phyloP scores from a whole-genome alignment of 2,888 invertebrate species.

The Cheilosia vulpina region DNA sequence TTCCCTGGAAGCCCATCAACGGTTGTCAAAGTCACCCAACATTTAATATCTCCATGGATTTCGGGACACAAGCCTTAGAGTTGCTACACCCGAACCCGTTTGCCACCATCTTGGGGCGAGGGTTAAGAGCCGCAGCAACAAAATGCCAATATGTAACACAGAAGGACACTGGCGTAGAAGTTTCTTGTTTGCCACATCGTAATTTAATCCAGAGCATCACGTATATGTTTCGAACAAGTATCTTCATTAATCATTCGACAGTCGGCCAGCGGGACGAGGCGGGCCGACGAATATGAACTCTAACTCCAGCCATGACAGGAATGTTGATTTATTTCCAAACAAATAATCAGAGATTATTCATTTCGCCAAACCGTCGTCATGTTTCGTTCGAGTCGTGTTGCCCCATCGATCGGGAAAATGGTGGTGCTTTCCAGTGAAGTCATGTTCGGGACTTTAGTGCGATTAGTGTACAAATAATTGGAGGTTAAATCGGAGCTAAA shows the following conservation, averaged over 20 bases:
- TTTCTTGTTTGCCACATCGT: conserved; percentile 56
- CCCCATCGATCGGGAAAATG: conserved; percentile 26
- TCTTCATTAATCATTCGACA: conserved; percentile 72
- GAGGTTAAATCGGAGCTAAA: conserved; percentile 54
- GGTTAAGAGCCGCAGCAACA: not conserved
- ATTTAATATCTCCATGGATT: conserved; percentile 53
- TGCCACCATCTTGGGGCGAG: no score
- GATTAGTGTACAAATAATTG: conserved; percentile 69
- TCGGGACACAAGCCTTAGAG: not conserved
- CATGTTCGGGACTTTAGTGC: conserved; percentile 56
- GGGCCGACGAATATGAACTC: conserved; percentile 28
- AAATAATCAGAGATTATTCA: conserved; percentile 72
- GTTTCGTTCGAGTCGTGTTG: not conserved
- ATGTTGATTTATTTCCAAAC: conserved; percentile 70
- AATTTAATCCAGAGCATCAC: conserved; percentile 68
- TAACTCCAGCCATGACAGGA: conserved; percentile 50
- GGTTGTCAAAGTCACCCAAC: conserved; percentile 56
- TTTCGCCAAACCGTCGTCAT: conserved; percentile 36
- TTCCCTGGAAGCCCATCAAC: conserved; percentile 55
- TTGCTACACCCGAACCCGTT: not conserved
- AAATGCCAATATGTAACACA: conserved; percentile 9
- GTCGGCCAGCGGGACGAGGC: not conserved
- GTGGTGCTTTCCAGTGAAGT: conserved; percentile 43
- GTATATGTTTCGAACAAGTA: conserved; percentile 55
- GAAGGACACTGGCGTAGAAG: conserved; percentile 53